Conservation (phyloP, 2,888 invertebrate genomes). For the Sinopyrophorus schimmeli region DNA sequence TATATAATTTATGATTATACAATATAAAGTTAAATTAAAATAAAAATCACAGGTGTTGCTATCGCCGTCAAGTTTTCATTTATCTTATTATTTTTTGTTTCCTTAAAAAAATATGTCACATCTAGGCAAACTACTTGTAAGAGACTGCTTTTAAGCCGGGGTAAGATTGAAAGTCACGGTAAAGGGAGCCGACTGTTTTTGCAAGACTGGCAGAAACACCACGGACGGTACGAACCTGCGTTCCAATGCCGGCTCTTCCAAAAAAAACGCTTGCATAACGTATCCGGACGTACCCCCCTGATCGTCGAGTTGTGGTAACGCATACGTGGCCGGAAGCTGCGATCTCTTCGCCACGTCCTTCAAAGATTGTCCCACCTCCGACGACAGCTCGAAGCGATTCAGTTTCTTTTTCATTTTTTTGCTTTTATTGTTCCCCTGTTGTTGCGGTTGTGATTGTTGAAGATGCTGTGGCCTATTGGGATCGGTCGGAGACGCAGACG, state of each 20-base stretch:
- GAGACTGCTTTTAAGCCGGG: constrained; percentile 74
- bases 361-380: constrained; percentile 57
- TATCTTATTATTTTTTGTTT: no score
- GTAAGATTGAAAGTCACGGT: constrained; percentile 92
- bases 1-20: constrained; percentile 48
- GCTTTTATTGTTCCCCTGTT: constrained; percentile 50
- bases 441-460: constrained; percentile 6
- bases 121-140: constrained; percentile 49
- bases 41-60: constrained; percentile 60
- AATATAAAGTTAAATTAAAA: constrained; percentile 54
- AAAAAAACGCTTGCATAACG: constrained; percentile 91
- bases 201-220: constrained; percentile 91
- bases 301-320: constrained; percentile 59
- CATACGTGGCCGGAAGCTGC: constrained; percentile 66
- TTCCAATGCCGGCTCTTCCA: constrained; percentile 64
- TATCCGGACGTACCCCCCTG: constrained; percentile 53
- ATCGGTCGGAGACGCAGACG: constrained; percentile 24
- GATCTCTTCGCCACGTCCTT: constrained; percentile 60
- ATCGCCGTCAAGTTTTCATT: constrained; percentile 57
- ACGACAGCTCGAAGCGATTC: constrained; percentile 45
- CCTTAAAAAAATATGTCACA: constrained; percentile 55
- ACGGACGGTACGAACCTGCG: constrained; percentile 83
- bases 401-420: constrained; percentile 46
- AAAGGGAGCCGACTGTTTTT: constrained; percentile 81
- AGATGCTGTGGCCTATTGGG: constrained; percentile 32